Conservation (phyloP, 2,888 invertebrate species). For the Magallana nippona region DNA sequence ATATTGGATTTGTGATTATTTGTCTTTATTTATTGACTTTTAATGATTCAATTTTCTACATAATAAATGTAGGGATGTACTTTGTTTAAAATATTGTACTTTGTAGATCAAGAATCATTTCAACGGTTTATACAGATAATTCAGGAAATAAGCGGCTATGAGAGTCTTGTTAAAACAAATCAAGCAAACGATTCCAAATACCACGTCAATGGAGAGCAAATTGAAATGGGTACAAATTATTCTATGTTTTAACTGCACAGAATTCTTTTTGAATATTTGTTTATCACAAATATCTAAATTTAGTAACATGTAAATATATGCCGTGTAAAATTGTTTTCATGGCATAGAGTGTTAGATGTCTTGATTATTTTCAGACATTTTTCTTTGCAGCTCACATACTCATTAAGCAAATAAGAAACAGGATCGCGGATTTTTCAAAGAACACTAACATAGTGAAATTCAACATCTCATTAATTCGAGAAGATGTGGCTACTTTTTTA, state of each 20-base stretch:
- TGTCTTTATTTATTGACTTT: too few relatives aligned
- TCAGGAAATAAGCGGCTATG: not conserved
- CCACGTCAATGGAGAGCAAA: conserved; percentile 34
- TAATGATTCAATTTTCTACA: too few relatives aligned
- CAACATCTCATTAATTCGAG: not conserved
- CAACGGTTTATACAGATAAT: not conserved
- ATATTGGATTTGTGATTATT: too few relatives aligned
- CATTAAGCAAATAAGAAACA: not conserved
- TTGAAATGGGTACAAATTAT: not conserved
- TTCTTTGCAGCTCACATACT: conserved; percentile 25
- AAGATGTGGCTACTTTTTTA: conserved; percentile 10
- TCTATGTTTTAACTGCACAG: too few relatives aligned
- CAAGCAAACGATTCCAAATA: conserved; percentile 1
- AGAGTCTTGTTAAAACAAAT: conserved; percentile 2
- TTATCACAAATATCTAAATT: too few relatives aligned
- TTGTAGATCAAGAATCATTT: not conserved
- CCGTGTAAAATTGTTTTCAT: too few relatives aligned
- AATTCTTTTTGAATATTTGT: too few relatives aligned
- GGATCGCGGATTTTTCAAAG: not conserved
- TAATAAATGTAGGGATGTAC: too few relatives aligned
- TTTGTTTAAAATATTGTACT: too few relatives aligned
- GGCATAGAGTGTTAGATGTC: not conserved
- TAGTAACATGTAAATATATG: too few relatives aligned
- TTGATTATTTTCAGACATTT: not conserved
- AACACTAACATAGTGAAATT: not conserved